These are phyloP conservation scores for Petrophora chlorosata DNA, from an alignment of 2,888 invertebrate species.

Conservation along the genomic window DNA sequence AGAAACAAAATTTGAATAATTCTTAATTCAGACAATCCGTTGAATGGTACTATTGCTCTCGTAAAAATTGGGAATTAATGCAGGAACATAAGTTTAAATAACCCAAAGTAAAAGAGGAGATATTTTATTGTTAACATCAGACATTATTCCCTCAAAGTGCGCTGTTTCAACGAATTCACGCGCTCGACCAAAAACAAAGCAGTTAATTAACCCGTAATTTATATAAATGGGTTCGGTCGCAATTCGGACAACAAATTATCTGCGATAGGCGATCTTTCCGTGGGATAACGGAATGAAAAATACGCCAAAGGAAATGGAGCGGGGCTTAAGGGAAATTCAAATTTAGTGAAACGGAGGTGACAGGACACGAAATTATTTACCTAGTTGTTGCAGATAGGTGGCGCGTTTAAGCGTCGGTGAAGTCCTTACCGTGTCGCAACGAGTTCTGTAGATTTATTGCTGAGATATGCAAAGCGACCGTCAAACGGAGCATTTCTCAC, in stretches of 20 bases:
- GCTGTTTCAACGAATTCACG: constrained; percentile 65
- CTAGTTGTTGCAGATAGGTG: constrained; percentile 38
- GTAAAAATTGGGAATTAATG: constrained; percentile 32
- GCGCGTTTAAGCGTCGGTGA: constrained; percentile 35
- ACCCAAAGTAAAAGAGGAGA: constrained; percentile 39
- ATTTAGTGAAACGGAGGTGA: constrained; percentile 35
- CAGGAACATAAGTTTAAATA: constrained; percentile 31
- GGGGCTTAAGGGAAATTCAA: constrained; percentile 35
- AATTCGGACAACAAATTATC: constrained; percentile 70
- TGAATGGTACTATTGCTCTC: constrained; percentile 10
- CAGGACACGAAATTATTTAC: constrained; percentile 47
- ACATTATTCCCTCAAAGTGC: constrained; percentile 55
- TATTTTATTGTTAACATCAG: constrained; percentile 58
- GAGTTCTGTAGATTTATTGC: constrained; percentile 58
- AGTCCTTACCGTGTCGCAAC: constrained; percentile 41
- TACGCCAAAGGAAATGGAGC: constrained; percentile 47
- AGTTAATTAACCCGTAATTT: constrained; percentile 75
- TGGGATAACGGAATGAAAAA: constrained; percentile 42
- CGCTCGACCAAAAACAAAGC: constrained; percentile 65
- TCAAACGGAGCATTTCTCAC: constrained; percentile 66
- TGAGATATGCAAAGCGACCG: constrained; percentile 62
- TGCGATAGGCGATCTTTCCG: constrained; percentile 63
- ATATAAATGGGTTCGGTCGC: constrained; percentile 68
- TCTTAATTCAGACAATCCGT: not conserved
- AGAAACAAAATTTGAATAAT: not conserved